These are phyloP conservation scores for Drosophila mauritiana DNA, from an alignment of 1,140 invertebrate species.

Conservation along the genomic window DNA sequence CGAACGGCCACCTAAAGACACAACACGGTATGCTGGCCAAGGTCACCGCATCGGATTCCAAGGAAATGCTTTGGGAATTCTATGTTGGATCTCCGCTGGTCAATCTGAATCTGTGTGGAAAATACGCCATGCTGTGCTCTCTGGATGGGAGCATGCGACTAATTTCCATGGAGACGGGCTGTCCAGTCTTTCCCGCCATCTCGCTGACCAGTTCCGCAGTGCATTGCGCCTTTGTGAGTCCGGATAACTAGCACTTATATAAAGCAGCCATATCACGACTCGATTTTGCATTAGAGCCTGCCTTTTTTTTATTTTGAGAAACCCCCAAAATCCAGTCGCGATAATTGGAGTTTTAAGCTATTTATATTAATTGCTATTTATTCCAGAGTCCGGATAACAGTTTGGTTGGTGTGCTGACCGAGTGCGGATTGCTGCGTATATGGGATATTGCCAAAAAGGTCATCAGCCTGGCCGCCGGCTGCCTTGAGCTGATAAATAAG, in stretches of 20 bases:
- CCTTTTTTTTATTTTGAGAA: not conserved
- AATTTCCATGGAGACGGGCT: slow-evolving; percentile 69
- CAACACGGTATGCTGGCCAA: slow-evolving; percentile 70
- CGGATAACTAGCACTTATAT: not conserved
- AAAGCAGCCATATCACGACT: no score
- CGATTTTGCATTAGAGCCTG: not conserved
- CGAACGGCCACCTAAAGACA: slow-evolving; percentile 72
- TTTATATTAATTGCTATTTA: not conserved
- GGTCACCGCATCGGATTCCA: slow-evolving; percentile 54
- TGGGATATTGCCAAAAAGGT: slow-evolving; percentile 65
- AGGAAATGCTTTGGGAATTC: slow-evolving; percentile 60
- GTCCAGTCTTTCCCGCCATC: slow-evolving; percentile 71
- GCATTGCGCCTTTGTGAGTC: slow-evolving; percentile 81
- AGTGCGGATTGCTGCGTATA: slow-evolving; percentile 72
- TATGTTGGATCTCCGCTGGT: slow-evolving; percentile 75
- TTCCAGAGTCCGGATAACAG: slow-evolving; percentile 67
- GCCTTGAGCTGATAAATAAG: slow-evolving; percentile 63
- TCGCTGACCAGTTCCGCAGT: slow-evolving; percentile 61
- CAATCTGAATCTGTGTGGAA: slow-evolving; percentile 78
- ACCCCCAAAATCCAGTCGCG: not conserved
- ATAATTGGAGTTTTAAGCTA: not conserved
- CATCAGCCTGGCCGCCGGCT: slow-evolving; percentile 59
- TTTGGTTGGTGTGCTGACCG: slow-evolving; percentile 75
- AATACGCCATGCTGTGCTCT: slow-evolving; percentile 78
- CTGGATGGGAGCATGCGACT: slow-evolving; percentile 78